Base-by-base conservation (phyloP, 2,888 invertebrate genomes). In the Ephialtes manifestator region DNA sequence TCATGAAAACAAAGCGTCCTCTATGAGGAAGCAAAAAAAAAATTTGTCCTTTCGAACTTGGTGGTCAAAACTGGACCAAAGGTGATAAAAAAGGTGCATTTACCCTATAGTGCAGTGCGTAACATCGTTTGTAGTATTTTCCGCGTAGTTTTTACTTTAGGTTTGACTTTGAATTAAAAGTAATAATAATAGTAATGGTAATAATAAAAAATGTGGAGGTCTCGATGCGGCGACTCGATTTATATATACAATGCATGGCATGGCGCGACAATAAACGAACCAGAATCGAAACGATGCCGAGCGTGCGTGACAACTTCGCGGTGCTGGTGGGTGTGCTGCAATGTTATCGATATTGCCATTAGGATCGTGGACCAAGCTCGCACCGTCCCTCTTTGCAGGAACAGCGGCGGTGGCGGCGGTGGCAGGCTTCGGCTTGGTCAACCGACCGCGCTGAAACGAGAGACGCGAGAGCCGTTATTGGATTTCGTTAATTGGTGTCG, bases 401-500 rank as follows among this genome's bases (percentile, higher is more conserved):
- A 58, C 20, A 55, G 24, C 55, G 55, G 55, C 24, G 18, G 53
- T 20, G 53, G 65, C 39, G 18, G 35, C 28, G 39, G 65, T 39
- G 18, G n/a, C 39, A 39, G 39, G 65, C 80, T 76, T 76, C 55
- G 68, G 67, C 68, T 79, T 67, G 75, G 75, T 75, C 77, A 76
- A 79, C 55, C 78, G 71, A 82, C 76, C 84, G 68, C 81, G 75
- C 55, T 72, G 81, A 79, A 81, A 86, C 78, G 63, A 76, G 84
- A 84, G 75, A 76, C 71, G 55, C 43, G 71, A 60, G 51, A 82
- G 75, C 79, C 71, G 84, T 79, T 86, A 86, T 86, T 82, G 81
- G 79, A 84, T 86, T 84, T 84, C 84, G 81, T 78, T 86, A 84
- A 84, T 78, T 81, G 81, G 79, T 82, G 84, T 86, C 81, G 71